Evolutionary conservation across 2,113 vertebrate species (phyloP).

Genomic region (Grantiella picta): DNA sequence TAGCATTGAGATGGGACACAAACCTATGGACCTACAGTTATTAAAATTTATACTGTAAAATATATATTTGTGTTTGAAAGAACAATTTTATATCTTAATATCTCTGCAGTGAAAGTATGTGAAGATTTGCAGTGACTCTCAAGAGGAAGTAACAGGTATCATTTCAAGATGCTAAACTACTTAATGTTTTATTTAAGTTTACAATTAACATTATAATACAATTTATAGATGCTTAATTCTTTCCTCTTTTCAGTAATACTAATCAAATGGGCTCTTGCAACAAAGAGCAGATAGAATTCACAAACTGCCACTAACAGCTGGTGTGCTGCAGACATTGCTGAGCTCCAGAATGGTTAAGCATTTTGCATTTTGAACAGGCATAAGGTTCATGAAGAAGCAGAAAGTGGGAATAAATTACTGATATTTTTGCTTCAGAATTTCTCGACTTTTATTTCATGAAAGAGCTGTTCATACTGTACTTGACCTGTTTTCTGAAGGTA

Average conservation of each 20-base stretch:
- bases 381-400: background rate
- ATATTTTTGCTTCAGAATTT: background rate
- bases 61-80: background rate
- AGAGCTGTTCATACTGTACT: background rate
- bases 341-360: background rate
- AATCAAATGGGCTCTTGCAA: background rate
- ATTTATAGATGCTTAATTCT: background rate
- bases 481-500: background rate
- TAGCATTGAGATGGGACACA: background rate
- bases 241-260: background rate
- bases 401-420: background rate
- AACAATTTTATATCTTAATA: background rate
- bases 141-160: background rate
- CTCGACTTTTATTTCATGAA: background rate
- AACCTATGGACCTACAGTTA: background rate
- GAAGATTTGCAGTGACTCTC: background rate
- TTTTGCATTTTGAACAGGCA: background rate
- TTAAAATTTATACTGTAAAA: background rate
- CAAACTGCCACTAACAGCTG: background rate
- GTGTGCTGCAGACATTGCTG: background rate
- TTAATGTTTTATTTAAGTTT: background rate
- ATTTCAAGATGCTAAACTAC: background rate
- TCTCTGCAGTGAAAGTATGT: background rate
- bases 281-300: background rate
- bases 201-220: background rate